Conservation (phyloP, 2,888 invertebrate genomes). For the Syrista parreyssii region DNA sequence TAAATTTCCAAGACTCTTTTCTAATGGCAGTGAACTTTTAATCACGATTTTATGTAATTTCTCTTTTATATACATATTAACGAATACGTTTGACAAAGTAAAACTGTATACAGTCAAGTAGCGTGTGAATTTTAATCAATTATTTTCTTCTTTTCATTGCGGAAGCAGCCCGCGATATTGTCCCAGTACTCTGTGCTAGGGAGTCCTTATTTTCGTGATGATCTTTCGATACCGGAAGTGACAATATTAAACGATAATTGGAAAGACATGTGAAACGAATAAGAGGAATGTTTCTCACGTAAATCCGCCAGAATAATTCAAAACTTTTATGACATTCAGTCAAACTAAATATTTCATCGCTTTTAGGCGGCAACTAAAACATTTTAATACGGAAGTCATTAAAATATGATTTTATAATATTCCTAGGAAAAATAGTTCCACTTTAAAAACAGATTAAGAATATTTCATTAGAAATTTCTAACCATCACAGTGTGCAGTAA, state of each 20-base stretch:
- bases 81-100: not conserved
- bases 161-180: not conserved
- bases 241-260: slow-evolving; percentile 42
- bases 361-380: slow-evolving; percentile 51
- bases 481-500: slow-evolving; percentile 49
- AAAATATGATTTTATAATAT: not conserved
- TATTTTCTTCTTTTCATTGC: not conserved
- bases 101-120: not conserved
- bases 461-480: slow-evolving; percentile 20
- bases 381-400: slow-evolving; percentile 3
- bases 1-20: not conserved
- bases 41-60: not conserved
- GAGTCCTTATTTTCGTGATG: not conserved
- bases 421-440: not conserved
- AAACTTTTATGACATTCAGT: slow-evolving; percentile 42
- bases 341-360: slow-evolving; percentile 47
- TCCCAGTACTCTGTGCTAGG: not conserved
- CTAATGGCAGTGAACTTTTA: not conserved
- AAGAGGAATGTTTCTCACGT: slow-evolving; percentile 51
- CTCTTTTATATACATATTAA: not conserved
- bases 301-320: slow-evolving; percentile 46
- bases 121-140: not conserved
- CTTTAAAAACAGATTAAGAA: not conserved
- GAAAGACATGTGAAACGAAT: slow-evolving; percentile 44
- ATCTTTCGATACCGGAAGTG: not conserved